A percentile compares a stretch with the other conserved stretches of the same genome.
Conservation (phyloP, 2,113 vertebrate species). For the Nothocercus nigrocapillus region DNA sequence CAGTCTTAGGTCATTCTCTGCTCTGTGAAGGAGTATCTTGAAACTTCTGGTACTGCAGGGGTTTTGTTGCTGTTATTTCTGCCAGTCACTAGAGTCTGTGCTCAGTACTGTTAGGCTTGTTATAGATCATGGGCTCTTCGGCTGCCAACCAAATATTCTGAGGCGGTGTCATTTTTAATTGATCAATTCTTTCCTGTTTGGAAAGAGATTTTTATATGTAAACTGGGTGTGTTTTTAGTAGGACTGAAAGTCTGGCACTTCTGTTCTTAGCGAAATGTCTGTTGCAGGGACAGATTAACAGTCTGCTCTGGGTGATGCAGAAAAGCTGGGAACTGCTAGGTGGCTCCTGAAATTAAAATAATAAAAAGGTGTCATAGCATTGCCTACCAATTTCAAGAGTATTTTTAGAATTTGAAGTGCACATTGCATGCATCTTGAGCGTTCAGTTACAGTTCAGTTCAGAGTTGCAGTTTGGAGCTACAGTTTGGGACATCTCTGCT, state of each 20-base stretch:
- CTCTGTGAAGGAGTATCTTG: neutral
- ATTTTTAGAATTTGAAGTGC: neutral
- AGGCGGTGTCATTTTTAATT: neutral
- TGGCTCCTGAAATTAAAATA: slow-evolving; percentile 3
- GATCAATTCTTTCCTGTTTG: neutral
- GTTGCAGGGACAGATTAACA: neutral
- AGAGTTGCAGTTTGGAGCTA: neutral
- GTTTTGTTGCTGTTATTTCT: neutral
- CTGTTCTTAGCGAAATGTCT: neutral
- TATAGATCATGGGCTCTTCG: neutral
- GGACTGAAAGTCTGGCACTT: neutral
- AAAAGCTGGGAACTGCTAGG: neutral
- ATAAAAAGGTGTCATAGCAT: neutral
- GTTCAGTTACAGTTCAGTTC: neutral
- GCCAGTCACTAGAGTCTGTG: neutral
- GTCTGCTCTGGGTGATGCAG: neutral
- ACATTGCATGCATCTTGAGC: neutral
- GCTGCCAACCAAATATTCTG: neutral
- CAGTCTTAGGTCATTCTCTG: neutral
- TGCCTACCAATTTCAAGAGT: neutral
- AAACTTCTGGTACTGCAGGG: neutral
- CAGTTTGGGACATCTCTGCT: neutral
- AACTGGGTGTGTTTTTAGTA: neutral
- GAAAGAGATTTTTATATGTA: neutral
- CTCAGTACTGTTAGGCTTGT: neutral